These are phyloP conservation scores for Sorex fumeus DNA, from an alignment of 2,113 vertebrate species.

Conservation along the genomic window DNA sequence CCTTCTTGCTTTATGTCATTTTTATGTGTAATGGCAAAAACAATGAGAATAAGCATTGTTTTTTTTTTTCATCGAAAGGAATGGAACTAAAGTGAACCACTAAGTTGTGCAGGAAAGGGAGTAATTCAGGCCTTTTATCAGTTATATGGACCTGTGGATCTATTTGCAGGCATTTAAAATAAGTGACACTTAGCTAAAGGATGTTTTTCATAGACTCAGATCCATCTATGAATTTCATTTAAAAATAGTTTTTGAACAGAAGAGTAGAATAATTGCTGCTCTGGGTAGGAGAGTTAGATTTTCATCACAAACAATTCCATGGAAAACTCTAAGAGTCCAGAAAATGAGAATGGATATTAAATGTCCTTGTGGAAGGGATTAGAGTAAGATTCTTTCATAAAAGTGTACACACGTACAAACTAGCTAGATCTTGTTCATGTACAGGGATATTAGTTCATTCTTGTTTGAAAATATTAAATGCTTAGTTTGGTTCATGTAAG, in stretches of 20 bases:
- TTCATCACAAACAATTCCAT: background rate
- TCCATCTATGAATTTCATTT: too few species aligned
- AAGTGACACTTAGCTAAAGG: background rate
- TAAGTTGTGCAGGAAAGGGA: background rate
- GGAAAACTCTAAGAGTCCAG: background rate
- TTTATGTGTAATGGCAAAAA: background rate
- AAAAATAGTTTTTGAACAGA: too few species aligned
- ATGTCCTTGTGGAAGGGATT: background rate
- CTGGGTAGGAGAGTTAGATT: background rate
- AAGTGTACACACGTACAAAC: background rate
- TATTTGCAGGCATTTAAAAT: background rate
- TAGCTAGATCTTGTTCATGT: slow-evolving; percentile 25
- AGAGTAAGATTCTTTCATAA: background rate
- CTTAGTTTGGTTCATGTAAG: slow-evolving; percentile 38
- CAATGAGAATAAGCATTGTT: background rate
- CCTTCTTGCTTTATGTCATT: background rate
- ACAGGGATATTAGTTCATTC: background rate
- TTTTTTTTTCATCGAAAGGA: background rate
- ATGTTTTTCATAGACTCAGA: background rate
- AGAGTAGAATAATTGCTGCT: background rate
- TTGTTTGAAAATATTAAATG: background rate
- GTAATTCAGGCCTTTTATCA: background rate
- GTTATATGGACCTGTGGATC: background rate
- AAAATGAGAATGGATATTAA: background rate
- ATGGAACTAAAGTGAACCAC: background rate